These are phyloP conservation scores for Glyptemys insculpta DNA, from an alignment of 2,797 vertebrate genomes.

Conservation along the genomic window DNA sequence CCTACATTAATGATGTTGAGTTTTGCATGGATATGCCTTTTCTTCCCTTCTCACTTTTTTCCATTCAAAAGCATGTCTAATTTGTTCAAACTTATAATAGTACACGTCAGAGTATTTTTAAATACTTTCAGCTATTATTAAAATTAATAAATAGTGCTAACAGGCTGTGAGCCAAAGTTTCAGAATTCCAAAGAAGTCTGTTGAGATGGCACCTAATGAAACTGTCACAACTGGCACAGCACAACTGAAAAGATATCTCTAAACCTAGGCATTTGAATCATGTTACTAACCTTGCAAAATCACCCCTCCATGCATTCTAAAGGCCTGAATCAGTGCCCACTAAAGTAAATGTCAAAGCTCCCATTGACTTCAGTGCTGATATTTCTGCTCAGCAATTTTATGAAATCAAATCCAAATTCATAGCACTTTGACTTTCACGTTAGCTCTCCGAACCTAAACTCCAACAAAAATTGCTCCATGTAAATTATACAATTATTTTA, in stretches of 20 bases:
- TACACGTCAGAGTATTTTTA: background rate
- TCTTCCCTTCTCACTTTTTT: background rate
- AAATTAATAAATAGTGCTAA: background rate
- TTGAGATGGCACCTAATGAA: background rate
- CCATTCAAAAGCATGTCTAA: background rate
- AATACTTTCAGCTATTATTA: background rate
- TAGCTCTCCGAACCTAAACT: background rate
- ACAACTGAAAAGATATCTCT: background rate
- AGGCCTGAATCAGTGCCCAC: background rate
- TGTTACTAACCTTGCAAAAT: background rate
- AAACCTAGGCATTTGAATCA: background rate
- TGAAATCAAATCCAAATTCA: background rate
- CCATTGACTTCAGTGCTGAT: background rate
- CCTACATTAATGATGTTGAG: background rate
- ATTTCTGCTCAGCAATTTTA: background rate
- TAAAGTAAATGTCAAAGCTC: background rate
- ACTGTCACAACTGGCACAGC: fast-evolving
- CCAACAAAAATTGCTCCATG: fast-evolving
- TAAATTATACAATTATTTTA: background rate
- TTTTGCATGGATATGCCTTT: background rate
- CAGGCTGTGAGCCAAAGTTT: background rate
- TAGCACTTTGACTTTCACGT: background rate
- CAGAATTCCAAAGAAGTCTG: background rate
- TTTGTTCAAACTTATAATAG: background rate
- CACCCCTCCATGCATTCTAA: background rate